Percentiles rank a stretch among this genome's conserved stretches.
Evolutionary conservation across 2,888 invertebrate genomes (phyloP).

Genomic region (Drosophila merina): DNA sequence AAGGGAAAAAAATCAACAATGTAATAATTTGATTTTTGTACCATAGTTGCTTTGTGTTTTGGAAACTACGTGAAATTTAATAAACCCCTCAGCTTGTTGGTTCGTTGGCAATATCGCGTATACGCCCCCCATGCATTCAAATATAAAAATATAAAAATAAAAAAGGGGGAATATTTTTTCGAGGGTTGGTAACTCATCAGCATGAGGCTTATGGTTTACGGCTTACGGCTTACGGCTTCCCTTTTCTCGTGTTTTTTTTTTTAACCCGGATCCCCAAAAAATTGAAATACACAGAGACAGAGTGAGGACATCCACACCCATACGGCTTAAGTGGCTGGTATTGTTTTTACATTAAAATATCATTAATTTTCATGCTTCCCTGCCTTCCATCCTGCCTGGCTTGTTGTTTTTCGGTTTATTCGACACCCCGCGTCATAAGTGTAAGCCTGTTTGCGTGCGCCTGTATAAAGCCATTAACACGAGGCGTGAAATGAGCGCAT

Average conservation of each 20-base stretch:
- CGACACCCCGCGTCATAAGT: slow-evolving; percentile 28
- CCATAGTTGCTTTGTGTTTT: slow-evolving; percentile 5
- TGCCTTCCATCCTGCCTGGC: slow-evolving; percentile 22
- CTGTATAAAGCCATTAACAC: slow-evolving; percentile 56
- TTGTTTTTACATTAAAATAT: slow-evolving; percentile 80
- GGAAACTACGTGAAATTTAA: slow-evolving; percentile 36
- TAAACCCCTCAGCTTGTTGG: slow-evolving; percentile 8
- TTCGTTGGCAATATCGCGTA: slow-evolving; percentile 27
- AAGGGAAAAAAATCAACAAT: slow-evolving; percentile 1
- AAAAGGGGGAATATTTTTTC: slow-evolving; percentile 4
- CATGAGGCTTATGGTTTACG: slow-evolving; percentile 22
- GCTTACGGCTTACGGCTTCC: slow-evolving; percentile 17
- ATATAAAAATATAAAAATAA: background rate
- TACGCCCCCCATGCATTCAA: slow-evolving; percentile 27
- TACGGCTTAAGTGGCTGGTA: slow-evolving; percentile 74
- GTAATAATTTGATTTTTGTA: slow-evolving; percentile 47
- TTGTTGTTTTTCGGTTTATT: slow-evolving; percentile 25
- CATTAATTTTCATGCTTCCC: slow-evolving; percentile 69
- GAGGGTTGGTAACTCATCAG: slow-evolving; percentile 40
- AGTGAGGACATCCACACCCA: background rate
- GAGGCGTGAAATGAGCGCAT: slow-evolving; percentile 44
- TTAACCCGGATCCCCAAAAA: slow-evolving; percentile 47
- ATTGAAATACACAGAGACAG: slow-evolving; percentile 51
- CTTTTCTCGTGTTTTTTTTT: slow-evolving; percentile 6
- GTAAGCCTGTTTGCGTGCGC: slow-evolving; percentile 19